Evolutionary conservation across 2,888 invertebrate species (phyloP).

Genomic region (Shargacucullia verbasci): DNA sequence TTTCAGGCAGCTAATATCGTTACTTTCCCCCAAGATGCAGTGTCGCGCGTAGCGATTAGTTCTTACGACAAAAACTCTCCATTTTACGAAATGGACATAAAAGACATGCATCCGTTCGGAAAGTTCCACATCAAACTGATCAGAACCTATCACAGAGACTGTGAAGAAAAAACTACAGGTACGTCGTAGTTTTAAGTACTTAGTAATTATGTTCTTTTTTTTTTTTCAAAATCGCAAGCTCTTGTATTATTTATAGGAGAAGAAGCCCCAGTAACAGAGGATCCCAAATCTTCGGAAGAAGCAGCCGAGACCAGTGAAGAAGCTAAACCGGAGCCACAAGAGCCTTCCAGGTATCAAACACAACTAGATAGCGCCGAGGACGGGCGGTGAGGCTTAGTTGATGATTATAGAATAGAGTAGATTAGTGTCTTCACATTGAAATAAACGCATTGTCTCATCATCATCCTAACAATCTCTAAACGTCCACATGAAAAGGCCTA

Average conservation of each 20-base stretch:
- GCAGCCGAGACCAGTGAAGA: conserved; percentile 54
- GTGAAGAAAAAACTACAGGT: conserved; percentile 70
- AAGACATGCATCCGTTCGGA: conserved; percentile 81
- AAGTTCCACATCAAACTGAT: conserved; percentile 76
- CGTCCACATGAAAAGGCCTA: no score
- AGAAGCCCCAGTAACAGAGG: conserved; percentile 27
- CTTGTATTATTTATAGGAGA: conserved; percentile 10
- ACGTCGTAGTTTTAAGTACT: no score
- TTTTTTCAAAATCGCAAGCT: no score
- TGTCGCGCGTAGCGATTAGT: conserved; percentile 78
- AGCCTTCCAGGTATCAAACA: conserved; percentile 86
- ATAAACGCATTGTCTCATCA: no score
- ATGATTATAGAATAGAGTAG: conserved; percentile 39
- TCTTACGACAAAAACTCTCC: conserved; percentile 82
- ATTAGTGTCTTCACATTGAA: conserved; percentile 7
- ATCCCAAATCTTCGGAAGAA: conserved; percentile 43
- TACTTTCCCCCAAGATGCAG: conserved; percentile 79
- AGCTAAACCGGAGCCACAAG: conserved; percentile 69
- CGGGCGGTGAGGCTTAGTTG: conserved; percentile 77
- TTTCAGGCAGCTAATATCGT: conserved; percentile 77
- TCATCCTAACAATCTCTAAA: no score
- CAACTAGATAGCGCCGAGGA: conserved; percentile 76
- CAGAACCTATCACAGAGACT: conserved; percentile 75
- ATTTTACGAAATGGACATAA: conserved; percentile 79
- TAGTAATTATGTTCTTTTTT: no score